These are phyloP conservation scores for Carollia perspicillata DNA, from an alignment of 2,113 vertebrate genomes.

Conservation along the genomic window DNA sequence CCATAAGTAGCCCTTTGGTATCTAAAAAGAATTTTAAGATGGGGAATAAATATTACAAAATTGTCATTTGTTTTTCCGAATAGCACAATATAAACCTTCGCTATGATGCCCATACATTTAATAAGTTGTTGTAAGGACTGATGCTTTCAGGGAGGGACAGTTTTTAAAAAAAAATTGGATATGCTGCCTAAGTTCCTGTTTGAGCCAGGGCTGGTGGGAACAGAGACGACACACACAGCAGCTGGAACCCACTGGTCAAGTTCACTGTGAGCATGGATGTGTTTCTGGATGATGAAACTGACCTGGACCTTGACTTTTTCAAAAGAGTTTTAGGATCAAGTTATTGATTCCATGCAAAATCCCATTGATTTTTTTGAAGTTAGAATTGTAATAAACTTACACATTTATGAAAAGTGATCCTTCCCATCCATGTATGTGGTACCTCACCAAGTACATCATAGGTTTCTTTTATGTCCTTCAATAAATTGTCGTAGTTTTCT, in stretches of 20 bases:
- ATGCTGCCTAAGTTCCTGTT: neutral
- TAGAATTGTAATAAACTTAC: neutral
- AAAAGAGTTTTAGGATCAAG: neutral
- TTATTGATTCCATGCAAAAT: neutral
- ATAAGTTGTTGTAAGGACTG: neutral
- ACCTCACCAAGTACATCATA: neutral
- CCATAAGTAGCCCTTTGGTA: neutral
- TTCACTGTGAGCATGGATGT: neutral
- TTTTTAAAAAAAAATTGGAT: neutral
- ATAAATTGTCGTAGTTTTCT: neutral
- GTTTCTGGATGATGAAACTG: neutral
- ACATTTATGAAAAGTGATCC: neutral
- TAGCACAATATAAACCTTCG: neutral
- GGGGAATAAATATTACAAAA: neutral
- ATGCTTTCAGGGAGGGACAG: neutral
- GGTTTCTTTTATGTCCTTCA: neutral
- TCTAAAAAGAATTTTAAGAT: neutral
- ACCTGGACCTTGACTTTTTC: neutral
- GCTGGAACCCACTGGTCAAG: neutral
- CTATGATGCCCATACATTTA: neutral
- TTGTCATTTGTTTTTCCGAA: neutral
- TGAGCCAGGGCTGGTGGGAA: neutral
- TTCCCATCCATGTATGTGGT: neutral
- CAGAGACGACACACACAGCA: neutral
- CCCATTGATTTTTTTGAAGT: neutral